Percentiles rank a stretch among this genome's conserved stretches.
Evolutionary conservation across 2,113 vertebrate genomes (phyloP).

Genomic region (Eurystomus gularis): DNA sequence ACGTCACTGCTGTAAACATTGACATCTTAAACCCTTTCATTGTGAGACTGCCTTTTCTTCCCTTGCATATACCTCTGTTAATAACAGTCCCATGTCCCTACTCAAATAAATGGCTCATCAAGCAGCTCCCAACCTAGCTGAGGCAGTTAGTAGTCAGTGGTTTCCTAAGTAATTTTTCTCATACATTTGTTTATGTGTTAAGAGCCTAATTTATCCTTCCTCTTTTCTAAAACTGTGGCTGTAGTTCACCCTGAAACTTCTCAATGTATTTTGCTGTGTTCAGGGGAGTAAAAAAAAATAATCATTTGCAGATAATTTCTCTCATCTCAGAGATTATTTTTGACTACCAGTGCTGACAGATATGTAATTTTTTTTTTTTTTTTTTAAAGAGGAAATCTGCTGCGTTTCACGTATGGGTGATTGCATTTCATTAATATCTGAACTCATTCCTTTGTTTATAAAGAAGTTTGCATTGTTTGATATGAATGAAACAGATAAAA

Average conservation of each 20-base stretch:
- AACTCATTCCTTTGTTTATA: not conserved
- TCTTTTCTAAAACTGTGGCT: not conserved
- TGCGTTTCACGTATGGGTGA: not conserved
- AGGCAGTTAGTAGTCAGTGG: not conserved
- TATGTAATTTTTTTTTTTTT: not conserved
- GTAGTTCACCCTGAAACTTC: not conserved
- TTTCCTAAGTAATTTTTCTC: not conserved
- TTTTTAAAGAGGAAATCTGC: not conserved
- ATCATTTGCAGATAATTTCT: not conserved
- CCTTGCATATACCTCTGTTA: not conserved
- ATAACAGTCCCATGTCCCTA: not conserved
- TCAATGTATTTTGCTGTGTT: not conserved
- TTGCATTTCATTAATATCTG: not conserved
- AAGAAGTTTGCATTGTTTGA: not conserved
- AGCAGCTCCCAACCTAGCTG: not conserved
- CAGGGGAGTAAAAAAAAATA: not conserved
- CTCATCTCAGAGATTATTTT: not conserved
- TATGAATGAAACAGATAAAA: not conserved
- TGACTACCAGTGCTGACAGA: not conserved
- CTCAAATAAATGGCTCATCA: not conserved
- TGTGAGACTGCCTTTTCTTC: not conserved
- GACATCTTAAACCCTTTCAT: not conserved
- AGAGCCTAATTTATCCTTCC: not conserved
- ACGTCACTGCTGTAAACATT: not conserved
- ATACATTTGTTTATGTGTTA: not conserved